Base-by-base conservation (phyloP, 2,888 invertebrate genomes). In the Sinhomidia bicolor region DNA sequence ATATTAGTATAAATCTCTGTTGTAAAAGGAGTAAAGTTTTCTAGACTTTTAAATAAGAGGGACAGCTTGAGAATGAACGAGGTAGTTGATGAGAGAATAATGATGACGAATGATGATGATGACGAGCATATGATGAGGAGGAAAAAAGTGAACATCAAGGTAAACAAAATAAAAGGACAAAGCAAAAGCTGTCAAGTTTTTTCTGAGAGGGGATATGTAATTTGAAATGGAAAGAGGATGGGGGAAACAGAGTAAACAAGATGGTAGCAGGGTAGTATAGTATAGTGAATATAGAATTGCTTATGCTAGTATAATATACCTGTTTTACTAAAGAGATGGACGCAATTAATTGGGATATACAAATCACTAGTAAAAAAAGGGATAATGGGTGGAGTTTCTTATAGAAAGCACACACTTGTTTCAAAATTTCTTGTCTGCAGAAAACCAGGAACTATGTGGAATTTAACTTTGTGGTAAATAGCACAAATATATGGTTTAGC, bases 91-190 rank as follows among this genome's bases (percentile, higher is more conserved):
- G 51, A 54, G 51, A 17, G 51, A 17, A 54, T 36, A 7, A 36
- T 36, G 36, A 3, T 36, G 54, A 57, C 3, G 6, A 9, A 14
- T 6, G 10, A 14, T 51, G 51, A 51, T 6, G 57, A 60, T 60
- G 60, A 17, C 17, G 17, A 54, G 7, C 5, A 54, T 7, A 17
- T 54, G 17, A 47, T 47, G 47, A 36, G 36, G 9, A 7, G 51
- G 14, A 54, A 26, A 17, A 9, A 60, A 60, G 60, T 60, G 60
- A 60, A 60, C 60, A 60, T 60, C 60, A 60, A 60, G 60, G 60
- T 60, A 60, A 60, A 60, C 60, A 60, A 60, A 60, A 26, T 10
- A 26, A 26, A 54, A 54, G 17, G 7, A 54, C 47, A 54, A 54
- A 54, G 51, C 1, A 54, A 17, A 54, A 17, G 10, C 14, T 60